Evolutionary conservation across 2,888 invertebrate genomes (phyloP).

Genomic region (Melinopterus prodromus): DNA sequence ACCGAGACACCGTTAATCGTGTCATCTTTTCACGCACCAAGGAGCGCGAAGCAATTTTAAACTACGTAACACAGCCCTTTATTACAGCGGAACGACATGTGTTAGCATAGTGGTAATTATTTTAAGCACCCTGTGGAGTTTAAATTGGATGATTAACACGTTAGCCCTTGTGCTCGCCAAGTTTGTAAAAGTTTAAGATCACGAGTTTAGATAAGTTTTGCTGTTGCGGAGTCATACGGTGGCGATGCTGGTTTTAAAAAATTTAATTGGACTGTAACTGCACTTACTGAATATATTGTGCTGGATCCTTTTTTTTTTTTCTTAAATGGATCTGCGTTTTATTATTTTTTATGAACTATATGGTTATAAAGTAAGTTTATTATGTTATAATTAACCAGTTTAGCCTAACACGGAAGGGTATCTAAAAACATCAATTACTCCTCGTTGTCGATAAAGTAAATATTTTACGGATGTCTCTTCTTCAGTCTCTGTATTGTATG

Average conservation of each 20-base stretch:
- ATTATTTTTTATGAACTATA: background rate
- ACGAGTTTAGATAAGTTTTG: background rate
- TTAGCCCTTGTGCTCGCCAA: background rate
- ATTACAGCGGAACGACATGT: background rate
- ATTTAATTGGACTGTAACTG: background rate
- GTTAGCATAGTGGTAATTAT: slow-evolving; percentile 4
- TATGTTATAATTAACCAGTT: background rate
- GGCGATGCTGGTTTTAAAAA: background rate
- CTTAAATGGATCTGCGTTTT: background rate
- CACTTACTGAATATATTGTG: background rate
- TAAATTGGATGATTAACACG: background rate
- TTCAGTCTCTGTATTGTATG: too few relatives aligned
- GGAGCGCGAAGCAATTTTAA: background rate
- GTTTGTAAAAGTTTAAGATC: background rate
- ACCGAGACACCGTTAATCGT: background rate
- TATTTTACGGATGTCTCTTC: too few relatives aligned
- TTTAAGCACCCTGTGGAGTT: slow-evolving; percentile 4
- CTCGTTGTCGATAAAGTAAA: too few relatives aligned
- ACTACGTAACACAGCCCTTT: background rate
- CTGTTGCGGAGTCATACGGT: background rate
- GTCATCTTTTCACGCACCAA: slow-evolving; percentile 4
- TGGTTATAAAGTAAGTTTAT: background rate
- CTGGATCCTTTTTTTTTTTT: background rate
- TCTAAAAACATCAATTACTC: too few relatives aligned
- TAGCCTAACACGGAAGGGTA: too few relatives aligned